Percentiles rank a stretch among this genome's conserved stretches.
Evolutionary conservation across 2,797 vertebrate species (phyloP).

Genomic region (Iguana delicatissima): DNA sequence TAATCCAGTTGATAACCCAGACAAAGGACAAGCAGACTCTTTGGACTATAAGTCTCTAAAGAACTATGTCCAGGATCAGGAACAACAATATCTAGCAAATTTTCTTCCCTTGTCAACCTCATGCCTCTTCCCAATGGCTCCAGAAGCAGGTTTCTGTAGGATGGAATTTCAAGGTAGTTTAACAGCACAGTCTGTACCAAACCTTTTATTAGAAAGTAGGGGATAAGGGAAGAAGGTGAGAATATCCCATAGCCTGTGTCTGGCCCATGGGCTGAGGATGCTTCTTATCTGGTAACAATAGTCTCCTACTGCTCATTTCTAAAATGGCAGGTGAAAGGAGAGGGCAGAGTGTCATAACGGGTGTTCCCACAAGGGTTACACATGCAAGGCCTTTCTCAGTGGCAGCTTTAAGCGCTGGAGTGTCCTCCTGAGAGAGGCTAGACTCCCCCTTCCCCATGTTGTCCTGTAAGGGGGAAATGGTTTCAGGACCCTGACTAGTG

Average conservation of each 20-base stretch:
- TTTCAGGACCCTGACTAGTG: no score
- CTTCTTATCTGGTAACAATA: neutral
- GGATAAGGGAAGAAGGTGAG: neutral
- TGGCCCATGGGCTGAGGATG: no score
- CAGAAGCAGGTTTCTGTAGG: no score
- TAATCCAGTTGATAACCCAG: slow-evolving; percentile 54
- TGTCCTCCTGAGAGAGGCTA: no score
- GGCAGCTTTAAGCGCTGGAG: neutral
- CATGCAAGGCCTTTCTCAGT: neutral
- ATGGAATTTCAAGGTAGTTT: neutral
- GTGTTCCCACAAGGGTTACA: no score
- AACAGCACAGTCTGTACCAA: neutral
- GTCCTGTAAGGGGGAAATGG: no score
- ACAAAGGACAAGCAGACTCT: slow-evolving; percentile 38
- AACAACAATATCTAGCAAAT: neutral
- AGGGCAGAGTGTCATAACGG: no score
- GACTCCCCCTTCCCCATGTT: no score
- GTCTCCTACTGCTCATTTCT: neutral
- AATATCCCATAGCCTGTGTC: no score
- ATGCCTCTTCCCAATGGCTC: no score
- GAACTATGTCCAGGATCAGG: neutral
- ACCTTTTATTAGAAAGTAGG: neutral
- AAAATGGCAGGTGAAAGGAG: accelerated
- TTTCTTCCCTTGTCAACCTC: neutral
- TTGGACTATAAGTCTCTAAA: neutral